Conservation (phyloP, 1,140 invertebrate species). For the Goniozus legneri region DNA sequence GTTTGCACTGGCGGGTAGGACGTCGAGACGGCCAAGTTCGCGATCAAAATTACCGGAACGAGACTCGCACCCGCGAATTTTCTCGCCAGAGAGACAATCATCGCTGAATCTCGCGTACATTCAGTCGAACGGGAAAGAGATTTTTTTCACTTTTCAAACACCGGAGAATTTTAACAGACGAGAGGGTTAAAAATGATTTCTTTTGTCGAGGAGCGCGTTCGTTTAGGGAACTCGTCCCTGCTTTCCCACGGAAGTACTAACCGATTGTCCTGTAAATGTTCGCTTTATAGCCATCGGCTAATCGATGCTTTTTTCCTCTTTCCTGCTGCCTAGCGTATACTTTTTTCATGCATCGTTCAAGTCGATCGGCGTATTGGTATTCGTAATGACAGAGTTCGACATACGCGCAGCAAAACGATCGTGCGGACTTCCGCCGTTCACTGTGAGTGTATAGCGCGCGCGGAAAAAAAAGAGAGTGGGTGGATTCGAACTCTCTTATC, state of each 20-base stretch:
- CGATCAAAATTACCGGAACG: conserved; percentile 11
- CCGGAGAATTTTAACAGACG: no score
- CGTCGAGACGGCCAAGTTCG: conserved; percentile 14
- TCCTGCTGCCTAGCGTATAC: conserved; percentile 25
- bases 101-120: conserved; percentile 1
- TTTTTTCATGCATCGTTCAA: conserved; percentile 34
- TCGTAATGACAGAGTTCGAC: conserved; percentile 19
- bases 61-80: conserved; percentile 1
- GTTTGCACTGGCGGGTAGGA: no score
- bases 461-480: no score
- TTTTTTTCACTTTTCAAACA: no score
- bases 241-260: neutral
- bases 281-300: conserved; percentile 20
- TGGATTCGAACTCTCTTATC: conserved; percentile 20
- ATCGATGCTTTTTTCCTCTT: conserved; percentile 19
- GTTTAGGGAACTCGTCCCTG: no score
- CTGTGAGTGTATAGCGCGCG: no score
- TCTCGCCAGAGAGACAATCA: conserved; percentile 9
- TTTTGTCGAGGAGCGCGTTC: no score
- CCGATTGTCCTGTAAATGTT: neutral
- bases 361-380: conserved; percentile 23
- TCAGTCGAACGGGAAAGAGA: no score
- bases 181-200: no score
- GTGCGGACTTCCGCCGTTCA: conserved; percentile 26
- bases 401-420: conserved; percentile 6